Evolutionary conservation across 2,888 invertebrate species (phyloP), one percentile per base, ranked within the genome.

Genomic region (Acanthosepion esculentum): DNA sequence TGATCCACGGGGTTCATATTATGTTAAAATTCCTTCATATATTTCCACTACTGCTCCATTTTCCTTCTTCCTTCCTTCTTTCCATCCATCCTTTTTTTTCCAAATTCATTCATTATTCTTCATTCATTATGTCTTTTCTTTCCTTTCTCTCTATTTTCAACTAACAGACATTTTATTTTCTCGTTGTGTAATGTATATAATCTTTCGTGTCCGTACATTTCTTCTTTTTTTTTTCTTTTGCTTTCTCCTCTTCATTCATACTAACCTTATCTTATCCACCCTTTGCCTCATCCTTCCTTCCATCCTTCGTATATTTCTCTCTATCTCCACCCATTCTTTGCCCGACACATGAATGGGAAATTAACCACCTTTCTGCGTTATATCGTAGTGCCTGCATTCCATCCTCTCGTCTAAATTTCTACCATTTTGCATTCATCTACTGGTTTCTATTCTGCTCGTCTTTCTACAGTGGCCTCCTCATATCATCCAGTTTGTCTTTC

Each of bases 291-390:
- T 26, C 6, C 20, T 20, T 4, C 6, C 29, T 10, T 29, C 29
- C 29, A 8, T 64, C n/a, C 8, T 29, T n/a, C 8, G 2, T 29
- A 1, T 2, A 1, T 78, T 29, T 29, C n/a, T 29, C 18, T n/a
- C 8, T 29, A 29, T 18, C 78, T 8, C 78, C 8, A 8, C 29
- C 10, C 78, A 78, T 78, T 78, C 78, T 29, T 29, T 18, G 78
- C 78, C n/a, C n/a, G 78, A n/a, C 15, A 78, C 78, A 78, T 78
- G 78, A 78, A 78, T 78, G 78, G 78, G 78, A 78, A 78, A 78
- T 78, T 78, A 78, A 78, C 78, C 78, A n/a, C 78, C 78, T 78
- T 78, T 78, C n/a, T 78, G 78, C 12, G 78, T 78, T 78, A n/a
- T 8, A n/a, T 78, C n/a, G n/a, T n/a, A 15, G 20, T 55, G 18